Base-by-base conservation (phyloP, 2,797 vertebrate genomes). In the Pempheris klunzingeri region DNA sequence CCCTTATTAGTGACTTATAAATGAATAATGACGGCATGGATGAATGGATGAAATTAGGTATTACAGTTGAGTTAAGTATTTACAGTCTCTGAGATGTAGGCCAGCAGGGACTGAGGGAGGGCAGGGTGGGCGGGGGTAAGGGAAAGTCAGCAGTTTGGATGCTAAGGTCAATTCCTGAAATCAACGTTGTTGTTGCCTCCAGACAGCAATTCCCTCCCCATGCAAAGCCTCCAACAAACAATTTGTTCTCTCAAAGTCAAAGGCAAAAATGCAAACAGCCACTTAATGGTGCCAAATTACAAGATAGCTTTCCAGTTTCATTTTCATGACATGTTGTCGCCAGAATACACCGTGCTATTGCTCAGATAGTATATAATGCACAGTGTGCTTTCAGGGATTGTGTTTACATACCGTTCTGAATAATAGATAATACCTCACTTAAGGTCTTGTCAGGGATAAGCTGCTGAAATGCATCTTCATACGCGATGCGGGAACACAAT, bases 361-460 rank as follows among this genome's bases (percentile, higher is more conserved):
- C 71, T 76, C 50, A 46, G 32, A 63, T 52, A 10, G 57, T 15
- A 46, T 36, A 5, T 46, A 41, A 49, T 59, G 44, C 18, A 22
- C 54, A 28, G 36, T 47, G 71, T 70, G 67, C 62, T 50, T n/a
- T 47, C 49, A 53, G 50, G 32, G 59, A 55, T 39, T 69, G 60
- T 49, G 77, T 71, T 74, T 55, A 58, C 69, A 59, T 59, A 38
- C 52, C 11, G 7, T 34, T 63, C 17, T 76, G 43, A 74, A 69
- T 69, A 77, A 81, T 28, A 77, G 53, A 77, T 71, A 34, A 63
- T 50, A 32, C 41, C 36, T 66, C 55, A 10, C 63, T 80, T 43
- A 57, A 57, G 70, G 74, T 71, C 49, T 70, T 52, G 63, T 55
- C 63, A 22, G 7, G 70, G 62, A 44, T 68, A 74, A 36, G 49